Evolutionary conservation across 2,113 vertebrate species (phyloP).

Genomic region (Plecturocebus donacophilus): DNA sequence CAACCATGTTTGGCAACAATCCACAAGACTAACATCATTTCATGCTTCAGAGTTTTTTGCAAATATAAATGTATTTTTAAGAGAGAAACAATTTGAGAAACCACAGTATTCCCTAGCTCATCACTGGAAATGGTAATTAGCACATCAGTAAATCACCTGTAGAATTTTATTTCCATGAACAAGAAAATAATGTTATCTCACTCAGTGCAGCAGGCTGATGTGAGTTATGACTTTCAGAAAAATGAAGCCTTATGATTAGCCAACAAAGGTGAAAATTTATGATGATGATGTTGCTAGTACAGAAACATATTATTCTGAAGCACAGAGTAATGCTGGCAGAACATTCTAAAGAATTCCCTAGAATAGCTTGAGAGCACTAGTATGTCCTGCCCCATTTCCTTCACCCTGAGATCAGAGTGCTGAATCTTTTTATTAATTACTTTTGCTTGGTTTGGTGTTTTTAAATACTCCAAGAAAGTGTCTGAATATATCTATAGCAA

Average conservation of each 20-base stretch:
- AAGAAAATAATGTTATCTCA: conserved; percentile 69
- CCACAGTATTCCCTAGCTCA: conserved; percentile 41
- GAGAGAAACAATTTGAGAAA: conserved; percentile 61
- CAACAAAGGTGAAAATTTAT: conserved; percentile 15
- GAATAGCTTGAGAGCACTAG: neutral
- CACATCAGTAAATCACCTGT: conserved; percentile 67
- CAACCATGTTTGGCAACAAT: conserved; percentile 38
- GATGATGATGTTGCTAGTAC: neutral
- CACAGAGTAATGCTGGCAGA: neutral
- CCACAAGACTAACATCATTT: conserved; percentile 42
- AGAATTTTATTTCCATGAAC: conserved; percentile 65
- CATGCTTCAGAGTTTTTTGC: conserved; percentile 31
- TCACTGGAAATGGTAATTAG: conserved; percentile 70
- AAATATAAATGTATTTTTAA: conserved; percentile 57
- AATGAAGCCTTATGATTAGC: conserved; percentile 9
- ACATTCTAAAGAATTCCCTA: neutral
- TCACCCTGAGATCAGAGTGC: neutral
- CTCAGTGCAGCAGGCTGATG: conserved; percentile 25
- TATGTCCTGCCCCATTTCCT: neutral
- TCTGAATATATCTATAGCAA: neutral
- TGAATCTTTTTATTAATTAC: neutral
- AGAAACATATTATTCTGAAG: conserved; percentile 9
- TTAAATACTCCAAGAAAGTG: neutral
- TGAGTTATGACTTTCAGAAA: conserved; percentile 58
- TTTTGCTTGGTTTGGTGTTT: neutral